Evolutionary conservation across 2,888 invertebrate genomes (phyloP).

Genomic region (Augochlorella aurata): DNA sequence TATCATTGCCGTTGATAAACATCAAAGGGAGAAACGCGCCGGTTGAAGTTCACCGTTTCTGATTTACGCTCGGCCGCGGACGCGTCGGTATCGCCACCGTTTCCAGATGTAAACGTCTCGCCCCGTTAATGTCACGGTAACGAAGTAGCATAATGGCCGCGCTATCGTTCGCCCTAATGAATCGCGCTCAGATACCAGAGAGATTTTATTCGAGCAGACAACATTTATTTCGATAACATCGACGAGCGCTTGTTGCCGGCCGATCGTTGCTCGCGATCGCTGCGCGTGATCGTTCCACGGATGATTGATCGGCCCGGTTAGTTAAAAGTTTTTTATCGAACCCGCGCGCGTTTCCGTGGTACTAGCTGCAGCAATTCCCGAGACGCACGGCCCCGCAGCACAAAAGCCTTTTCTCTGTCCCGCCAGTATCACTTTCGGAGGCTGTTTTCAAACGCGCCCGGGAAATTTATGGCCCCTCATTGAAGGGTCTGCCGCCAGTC

Average conservation of each 20-base stretch:
- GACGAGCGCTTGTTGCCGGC: background rate
- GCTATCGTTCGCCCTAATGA: constrained; percentile 28
- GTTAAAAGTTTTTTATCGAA: constrained; percentile 27
- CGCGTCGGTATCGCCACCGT: constrained; percentile 49
- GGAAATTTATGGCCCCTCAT: constrained; percentile 75
- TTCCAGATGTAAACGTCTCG: constrained; percentile 46
- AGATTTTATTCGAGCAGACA: constrained; percentile 23
- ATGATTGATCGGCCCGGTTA: constrained; percentile 24
- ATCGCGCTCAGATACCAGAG: constrained; percentile 25
- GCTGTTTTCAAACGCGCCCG: constrained; percentile 72
- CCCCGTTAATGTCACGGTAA: constrained; percentile 49
- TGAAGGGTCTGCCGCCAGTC: constrained; percentile 71
- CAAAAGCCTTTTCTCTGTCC: constrained; percentile 48
- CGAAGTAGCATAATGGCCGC: constrained; percentile 29
- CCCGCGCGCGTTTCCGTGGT: background rate
- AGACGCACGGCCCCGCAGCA: constrained; percentile 27
- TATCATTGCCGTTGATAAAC: constrained; percentile 58
- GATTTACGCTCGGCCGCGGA: constrained; percentile 40
- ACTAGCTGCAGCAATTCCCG: constrained; percentile 27
- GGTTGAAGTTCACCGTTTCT: constrained; percentile 42
- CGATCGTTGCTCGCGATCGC: background rate
- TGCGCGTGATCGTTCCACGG: constrained; percentile 13
- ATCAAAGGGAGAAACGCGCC: constrained; percentile 47
- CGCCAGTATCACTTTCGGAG: constrained; percentile 69
- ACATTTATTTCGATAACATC: constrained; percentile 33